Evolutionary conservation across 2,888 invertebrate species (phyloP).

Genomic region (Lordiphosa fenestrarum): DNA sequence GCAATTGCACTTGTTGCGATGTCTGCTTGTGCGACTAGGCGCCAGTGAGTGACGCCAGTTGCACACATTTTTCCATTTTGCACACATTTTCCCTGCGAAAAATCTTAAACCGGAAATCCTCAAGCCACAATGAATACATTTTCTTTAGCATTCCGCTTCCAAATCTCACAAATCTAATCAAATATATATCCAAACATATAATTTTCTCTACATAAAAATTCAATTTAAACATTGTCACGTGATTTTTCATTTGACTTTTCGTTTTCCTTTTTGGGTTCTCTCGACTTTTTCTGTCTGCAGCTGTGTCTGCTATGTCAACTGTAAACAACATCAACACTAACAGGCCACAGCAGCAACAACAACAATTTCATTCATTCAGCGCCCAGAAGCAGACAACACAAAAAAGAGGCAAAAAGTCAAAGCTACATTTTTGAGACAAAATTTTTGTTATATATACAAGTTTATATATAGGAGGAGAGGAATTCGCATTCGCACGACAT

Average conservation of each 20-base stretch:
- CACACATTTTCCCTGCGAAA: too few relatives aligned
- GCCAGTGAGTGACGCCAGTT: too few relatives aligned
- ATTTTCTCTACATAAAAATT: constrained; percentile 20
- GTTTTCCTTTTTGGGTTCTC: constrained; percentile 6
- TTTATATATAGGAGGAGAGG: constrained; percentile 5
- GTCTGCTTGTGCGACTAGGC: too few relatives aligned
- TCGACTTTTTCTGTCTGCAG: constrained; percentile 54
- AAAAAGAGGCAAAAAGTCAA: constrained; percentile 27
- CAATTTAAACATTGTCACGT: constrained; percentile 8
- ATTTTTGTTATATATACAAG: constrained; percentile 14
- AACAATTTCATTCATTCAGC: constrained; percentile 29
- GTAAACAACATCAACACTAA: constrained; percentile 64
- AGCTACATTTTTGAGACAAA: constrained; percentile 50
- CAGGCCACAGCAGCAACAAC: constrained; percentile 15
- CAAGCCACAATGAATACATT: too few relatives aligned
- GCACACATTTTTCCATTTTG: too few relatives aligned
- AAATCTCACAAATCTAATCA: too few relatives aligned
- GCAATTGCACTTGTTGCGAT: too few relatives aligned
- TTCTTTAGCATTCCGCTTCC: too few relatives aligned
- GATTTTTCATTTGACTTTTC: constrained; percentile 39
- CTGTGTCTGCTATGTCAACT: constrained; percentile 71
- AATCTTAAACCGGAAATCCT: too few relatives aligned
- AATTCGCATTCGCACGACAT: constrained; percentile 50
- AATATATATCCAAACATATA: background rate
- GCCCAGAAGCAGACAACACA: constrained; percentile 51